These are phyloP conservation scores for Clarias gariepinus DNA, from an alignment of 2,113 vertebrate species.

Conservation along the genomic window DNA sequence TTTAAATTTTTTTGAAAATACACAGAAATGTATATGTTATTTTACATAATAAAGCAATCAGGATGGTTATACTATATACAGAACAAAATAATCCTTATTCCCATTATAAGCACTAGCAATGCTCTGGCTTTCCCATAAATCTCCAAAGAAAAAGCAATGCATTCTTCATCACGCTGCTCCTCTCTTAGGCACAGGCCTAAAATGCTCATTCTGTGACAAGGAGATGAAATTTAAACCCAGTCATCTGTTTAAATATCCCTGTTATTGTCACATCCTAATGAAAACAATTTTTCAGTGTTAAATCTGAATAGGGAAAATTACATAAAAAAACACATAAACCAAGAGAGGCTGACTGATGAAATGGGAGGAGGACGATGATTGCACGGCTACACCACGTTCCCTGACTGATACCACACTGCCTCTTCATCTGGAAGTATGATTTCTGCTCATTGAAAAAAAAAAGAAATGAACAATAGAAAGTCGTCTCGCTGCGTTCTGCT, in stretches of 20 bases:
- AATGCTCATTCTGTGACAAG: slow-evolving; percentile 53
- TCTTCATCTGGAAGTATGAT: slow-evolving; percentile 24
- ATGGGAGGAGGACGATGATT: slow-evolving; percentile 44
- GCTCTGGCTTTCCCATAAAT: background rate
- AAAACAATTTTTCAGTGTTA: slow-evolving; percentile 74
- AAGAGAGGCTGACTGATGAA: slow-evolving; percentile 63
- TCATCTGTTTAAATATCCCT: slow-evolving; percentile 73
- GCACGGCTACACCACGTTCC: slow-evolving; percentile 22
- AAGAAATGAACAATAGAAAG: slow-evolving; percentile 16
- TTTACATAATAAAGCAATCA: background rate
- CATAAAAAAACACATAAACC: slow-evolving; percentile 69
- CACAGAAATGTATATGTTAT: background rate
- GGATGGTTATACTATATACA: background rate
- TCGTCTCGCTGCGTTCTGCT: slow-evolving; percentile 30
- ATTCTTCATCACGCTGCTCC: slow-evolving; percentile 20
- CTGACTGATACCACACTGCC: slow-evolving; percentile 16
- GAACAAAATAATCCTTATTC: background rate
- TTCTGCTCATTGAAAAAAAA: slow-evolving; percentile 41
- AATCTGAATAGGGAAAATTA: slow-evolving; percentile 64
- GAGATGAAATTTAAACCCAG: slow-evolving; percentile 73
- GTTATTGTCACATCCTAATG: slow-evolving; percentile 70
- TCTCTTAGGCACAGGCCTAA: slow-evolving; percentile 28
- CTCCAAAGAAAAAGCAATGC: background rate
- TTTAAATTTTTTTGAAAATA: background rate
- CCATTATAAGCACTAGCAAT: background rate